Conservation (phyloP, 2,113 vertebrate genomes). For the Sula dactylatra region DNA sequence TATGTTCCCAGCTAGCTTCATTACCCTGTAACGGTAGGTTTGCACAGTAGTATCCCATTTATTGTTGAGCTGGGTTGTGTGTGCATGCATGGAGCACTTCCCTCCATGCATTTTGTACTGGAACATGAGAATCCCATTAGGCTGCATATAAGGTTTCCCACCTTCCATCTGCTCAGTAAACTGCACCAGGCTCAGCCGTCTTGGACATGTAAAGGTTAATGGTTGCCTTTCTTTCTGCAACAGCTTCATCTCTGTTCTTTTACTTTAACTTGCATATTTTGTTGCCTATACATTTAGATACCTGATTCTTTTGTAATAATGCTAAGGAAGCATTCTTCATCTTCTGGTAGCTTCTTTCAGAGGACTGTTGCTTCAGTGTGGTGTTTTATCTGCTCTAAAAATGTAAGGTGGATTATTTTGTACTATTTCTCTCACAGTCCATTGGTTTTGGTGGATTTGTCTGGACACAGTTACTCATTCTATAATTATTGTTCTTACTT, state of each 20-base stretch:
- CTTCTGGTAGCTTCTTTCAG: neutral
- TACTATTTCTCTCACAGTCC: neutral
- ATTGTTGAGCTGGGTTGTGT: neutral
- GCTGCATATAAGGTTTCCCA: neutral
- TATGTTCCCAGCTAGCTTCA: neutral
- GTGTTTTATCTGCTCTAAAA: neutral
- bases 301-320: neutral
- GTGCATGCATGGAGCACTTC: neutral
- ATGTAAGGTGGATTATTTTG: neutral
- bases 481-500: neutral
- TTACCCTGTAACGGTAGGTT: neutral
- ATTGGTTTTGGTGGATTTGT: neutral
- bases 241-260: neutral
- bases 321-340: neutral
- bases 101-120: neutral
- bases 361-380: neutral
- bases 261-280: neutral
- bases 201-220: neutral
- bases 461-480: neutral
- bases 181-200: neutral
- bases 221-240: neutral
- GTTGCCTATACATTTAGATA: neutral
- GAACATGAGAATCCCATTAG: neutral
- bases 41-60: neutral
- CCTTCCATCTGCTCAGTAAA: conserved; percentile 9